Percentiles rank a stretch among this genome's conserved stretches.
These are phyloP conservation scores for Simalia tracyae DNA, from an alignment of 2,797 vertebrate genomes.

Conservation along the genomic window DNA sequence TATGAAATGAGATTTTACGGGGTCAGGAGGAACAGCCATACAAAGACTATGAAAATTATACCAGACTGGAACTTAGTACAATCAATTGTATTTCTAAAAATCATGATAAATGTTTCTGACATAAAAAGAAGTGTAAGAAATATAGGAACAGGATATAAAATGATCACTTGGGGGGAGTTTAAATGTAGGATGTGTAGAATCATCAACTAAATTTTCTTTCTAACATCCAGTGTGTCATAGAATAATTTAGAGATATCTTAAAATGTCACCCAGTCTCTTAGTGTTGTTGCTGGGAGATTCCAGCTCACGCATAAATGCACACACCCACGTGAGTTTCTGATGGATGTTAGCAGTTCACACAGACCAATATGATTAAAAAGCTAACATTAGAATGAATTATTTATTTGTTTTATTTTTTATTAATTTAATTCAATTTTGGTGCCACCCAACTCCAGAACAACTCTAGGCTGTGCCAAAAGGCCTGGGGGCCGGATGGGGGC, in stretches of 20 bases:
- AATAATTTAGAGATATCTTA: background rate
- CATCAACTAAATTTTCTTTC: background rate
- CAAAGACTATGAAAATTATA: slow-evolving; percentile 13
- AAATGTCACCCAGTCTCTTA: slow-evolving; percentile 1
- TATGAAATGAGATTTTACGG: slow-evolving; percentile 14
- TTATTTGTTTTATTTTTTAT: background rate
- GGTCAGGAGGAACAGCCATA: slow-evolving; percentile 10
- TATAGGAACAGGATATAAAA: background rate
- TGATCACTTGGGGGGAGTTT: background rate
- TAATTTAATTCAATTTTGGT: background rate
- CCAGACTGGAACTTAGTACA: background rate
- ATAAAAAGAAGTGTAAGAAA: background rate
- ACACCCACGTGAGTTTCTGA: background rate
- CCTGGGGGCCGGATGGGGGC: too few relatives aligned
- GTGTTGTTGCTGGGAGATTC: background rate
- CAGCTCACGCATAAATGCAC: background rate
- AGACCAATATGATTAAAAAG: background rate
- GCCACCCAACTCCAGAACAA: background rate
- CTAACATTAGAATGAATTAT: background rate
- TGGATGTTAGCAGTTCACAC: background rate
- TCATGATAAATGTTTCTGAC: slow-evolving; percentile 1
- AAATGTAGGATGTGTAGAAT: background rate
- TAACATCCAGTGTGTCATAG: background rate
- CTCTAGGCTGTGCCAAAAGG: background rate
- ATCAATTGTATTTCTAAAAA: background rate